Evolutionary conservation across 2,888 invertebrate species (phyloP).

Genomic region (Patella depressa): DNA sequence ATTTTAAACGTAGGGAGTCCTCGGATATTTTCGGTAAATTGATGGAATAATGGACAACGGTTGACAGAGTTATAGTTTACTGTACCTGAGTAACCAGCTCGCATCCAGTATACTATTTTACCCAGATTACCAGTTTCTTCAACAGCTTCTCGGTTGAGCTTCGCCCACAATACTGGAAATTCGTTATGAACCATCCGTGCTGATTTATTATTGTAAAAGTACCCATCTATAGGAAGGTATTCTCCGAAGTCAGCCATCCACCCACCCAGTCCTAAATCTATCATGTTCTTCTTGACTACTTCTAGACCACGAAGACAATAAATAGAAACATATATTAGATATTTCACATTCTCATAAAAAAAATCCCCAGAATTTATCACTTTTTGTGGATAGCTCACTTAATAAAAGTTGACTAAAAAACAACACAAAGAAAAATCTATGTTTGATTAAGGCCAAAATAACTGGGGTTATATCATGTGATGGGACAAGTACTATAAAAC

Average conservation of each 20-base stretch:
- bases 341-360: too few relatives aligned
- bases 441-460: too few relatives aligned
- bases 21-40: too few relatives aligned
- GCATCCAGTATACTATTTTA: constrained; percentile 64
- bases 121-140: constrained; percentile 57
- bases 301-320: constrained; percentile 23
- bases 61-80: too few relatives aligned
- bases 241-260: constrained; percentile 70
- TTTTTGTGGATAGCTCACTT: too few relatives aligned
- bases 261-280: constrained; percentile 63
- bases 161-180: constrained; percentile 62
- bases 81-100: constrained; percentile 60
- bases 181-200: constrained; percentile 55
- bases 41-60: too few relatives aligned
- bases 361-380: too few relatives aligned
- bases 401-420: too few relatives aligned
- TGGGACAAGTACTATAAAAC: too few relatives aligned
- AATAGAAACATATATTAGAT: not conserved
- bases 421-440: too few relatives aligned
- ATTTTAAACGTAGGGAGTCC: too few relatives aligned
- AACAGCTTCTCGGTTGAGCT: constrained; percentile 58
- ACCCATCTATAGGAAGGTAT: constrained; percentile 58
- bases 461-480: too few relatives aligned
- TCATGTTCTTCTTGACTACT: constrained; percentile 56
- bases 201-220: constrained; percentile 42